These are phyloP conservation scores for Ispidina lecontei DNA, from an alignment of 2,797 vertebrate species.

Conservation along the genomic window DNA sequence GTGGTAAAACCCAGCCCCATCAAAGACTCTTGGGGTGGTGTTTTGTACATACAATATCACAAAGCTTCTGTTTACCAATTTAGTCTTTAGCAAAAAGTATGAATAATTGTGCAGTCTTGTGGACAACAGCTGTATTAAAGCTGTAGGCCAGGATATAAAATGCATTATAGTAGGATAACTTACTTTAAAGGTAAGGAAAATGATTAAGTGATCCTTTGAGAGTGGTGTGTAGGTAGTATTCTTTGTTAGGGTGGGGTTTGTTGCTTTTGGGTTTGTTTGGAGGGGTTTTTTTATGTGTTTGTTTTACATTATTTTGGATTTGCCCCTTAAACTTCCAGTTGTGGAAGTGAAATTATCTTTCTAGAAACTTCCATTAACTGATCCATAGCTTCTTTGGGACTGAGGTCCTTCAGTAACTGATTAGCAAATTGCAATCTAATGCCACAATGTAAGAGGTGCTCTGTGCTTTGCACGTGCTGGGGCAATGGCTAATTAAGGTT, in stretches of 20 bases:
- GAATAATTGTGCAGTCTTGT: not conserved
- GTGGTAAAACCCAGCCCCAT: not conserved
- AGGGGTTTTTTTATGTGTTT: too few species aligned
- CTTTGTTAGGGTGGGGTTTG: not conserved
- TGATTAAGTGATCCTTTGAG: not conserved
- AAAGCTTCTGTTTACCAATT: not conserved
- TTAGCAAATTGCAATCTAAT: constrained; percentile 63
- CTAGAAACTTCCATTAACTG: constrained; percentile 42
- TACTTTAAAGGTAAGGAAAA: not conserved
- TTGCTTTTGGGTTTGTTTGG: not conserved
- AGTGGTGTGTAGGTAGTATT: not conserved
- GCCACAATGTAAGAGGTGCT: constrained; percentile 9
- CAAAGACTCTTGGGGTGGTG: not conserved
- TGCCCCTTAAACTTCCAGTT: constrained; percentile 56
- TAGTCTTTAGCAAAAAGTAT: not conserved
- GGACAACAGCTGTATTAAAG: not conserved
- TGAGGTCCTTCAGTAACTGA: constrained; percentile 20
- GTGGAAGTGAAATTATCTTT: constrained; percentile 31
- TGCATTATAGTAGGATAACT: not conserved
- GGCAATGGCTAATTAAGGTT: constrained; percentile 50
- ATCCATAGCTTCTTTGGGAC: constrained; percentile 40
- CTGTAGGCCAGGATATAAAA: not conserved
- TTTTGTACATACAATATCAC: not conserved
- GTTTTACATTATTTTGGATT: constrained; percentile 14
- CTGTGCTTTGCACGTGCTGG: constrained; percentile 16